phyloP scores from a whole-genome alignment of 2,113 vertebrate species.

The Anarhynchus alexandrinus region DNA sequence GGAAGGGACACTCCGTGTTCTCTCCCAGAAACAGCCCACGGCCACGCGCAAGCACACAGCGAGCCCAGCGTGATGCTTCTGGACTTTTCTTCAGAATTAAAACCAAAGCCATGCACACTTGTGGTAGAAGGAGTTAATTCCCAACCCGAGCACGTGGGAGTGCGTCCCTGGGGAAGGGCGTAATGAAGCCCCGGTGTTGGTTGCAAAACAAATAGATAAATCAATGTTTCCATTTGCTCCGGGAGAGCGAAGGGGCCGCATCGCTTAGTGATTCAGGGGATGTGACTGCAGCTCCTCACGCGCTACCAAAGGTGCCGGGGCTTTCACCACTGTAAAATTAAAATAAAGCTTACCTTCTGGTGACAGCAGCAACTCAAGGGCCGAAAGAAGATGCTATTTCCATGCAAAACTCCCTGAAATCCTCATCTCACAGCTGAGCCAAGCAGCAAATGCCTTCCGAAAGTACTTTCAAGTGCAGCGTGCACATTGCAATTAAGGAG shows the following conservation, averaged over 20 bases:
- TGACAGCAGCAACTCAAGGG: background rate
- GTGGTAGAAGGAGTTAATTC: constrained; percentile 65
- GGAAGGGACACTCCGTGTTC: background rate
- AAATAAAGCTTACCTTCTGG: background rate
- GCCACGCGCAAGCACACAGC: fast-evolving
- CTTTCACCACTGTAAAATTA: background rate
- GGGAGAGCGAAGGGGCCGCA: background rate
- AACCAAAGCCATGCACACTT: background rate
- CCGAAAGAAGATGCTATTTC: background rate
- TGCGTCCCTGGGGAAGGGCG: constrained; percentile 31
- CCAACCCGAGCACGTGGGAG: constrained; percentile 10
- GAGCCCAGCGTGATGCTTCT: background rate
- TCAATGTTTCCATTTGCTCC: constrained; percentile 78
- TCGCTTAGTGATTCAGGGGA: constrained; percentile 69
- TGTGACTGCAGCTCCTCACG: background rate
- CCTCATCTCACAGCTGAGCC: background rate
- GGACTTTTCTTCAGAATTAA: background rate
- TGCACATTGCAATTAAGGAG: background rate
- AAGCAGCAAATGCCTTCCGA: background rate
- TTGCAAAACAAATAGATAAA: constrained; percentile 80
- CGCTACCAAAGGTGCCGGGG: background rate
- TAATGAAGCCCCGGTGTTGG: constrained; percentile 62
- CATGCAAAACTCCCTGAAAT: background rate
- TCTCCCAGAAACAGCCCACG: background rate
- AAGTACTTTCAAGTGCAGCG: background rate